These are phyloP conservation scores for Trisateles emortualis DNA, from an alignment of 2,888 invertebrate genomes.

Conservation along the genomic window DNA sequence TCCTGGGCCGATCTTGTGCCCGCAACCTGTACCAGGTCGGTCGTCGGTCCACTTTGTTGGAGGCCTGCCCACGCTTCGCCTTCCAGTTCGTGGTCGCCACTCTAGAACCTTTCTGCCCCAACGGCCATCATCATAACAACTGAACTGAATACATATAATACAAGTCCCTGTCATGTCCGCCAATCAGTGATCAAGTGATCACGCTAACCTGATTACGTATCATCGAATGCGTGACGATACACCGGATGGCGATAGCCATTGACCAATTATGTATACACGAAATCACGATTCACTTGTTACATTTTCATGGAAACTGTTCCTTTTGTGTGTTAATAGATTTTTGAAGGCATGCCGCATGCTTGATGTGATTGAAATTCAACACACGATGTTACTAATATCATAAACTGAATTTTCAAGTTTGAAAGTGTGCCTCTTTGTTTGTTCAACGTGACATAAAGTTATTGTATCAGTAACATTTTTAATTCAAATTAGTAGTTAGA, in stretches of 20 bases:
- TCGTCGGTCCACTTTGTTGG: no score
- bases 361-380: not conserved
- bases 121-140: no score
- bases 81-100: no score
- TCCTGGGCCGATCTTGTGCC: no score
- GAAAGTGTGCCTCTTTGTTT: not conserved
- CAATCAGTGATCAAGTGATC: conserved; percentile 29
- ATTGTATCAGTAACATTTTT: no score
- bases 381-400: not conserved
- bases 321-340: conserved; percentile 18
- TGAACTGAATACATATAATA: no score
- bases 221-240: conserved; percentile 57
- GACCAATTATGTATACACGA: conserved; percentile 44
- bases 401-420: no score
- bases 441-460: not conserved
- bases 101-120: no score
- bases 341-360: conserved; percentile 1
- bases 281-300: conserved; percentile 50
- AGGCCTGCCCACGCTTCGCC: no score
- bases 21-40: no score
- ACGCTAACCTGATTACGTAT: conserved; percentile 62
- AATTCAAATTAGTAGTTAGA: no score
- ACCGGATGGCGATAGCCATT: conserved; percentile 37
- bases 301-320: conserved; percentile 25
- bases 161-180: conserved; percentile 37